Evolutionary conservation across 2,113 vertebrate genomes (phyloP), one percentile per base, ranked within the genome.

Genomic region (Centrocercus urophasianus): DNA sequence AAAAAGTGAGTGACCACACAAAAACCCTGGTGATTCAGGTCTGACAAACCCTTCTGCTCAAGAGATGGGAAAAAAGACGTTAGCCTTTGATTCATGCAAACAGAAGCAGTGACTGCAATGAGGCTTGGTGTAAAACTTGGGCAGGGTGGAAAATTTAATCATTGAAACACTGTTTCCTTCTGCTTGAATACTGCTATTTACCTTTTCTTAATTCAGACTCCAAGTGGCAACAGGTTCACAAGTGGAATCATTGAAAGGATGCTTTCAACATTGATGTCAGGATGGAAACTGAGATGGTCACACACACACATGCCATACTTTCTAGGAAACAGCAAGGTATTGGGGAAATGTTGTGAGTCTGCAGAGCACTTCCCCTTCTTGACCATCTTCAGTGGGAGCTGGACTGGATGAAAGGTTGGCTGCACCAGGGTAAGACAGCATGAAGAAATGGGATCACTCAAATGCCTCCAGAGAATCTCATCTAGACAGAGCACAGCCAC

Each of bases 221-320:
- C 32, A 59, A 3, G 4, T 42, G 40, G 38, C 27, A 70, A 45
- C 7, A 34, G 32, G 5, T 36, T 30, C 60, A 42, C 47, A 20
- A 25, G 20, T 14, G 21, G 47, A 36, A 28, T 17, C 20, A 5
- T 20, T 12, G 9, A 89, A 78, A 60, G 19, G 52, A 19, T 7
- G 38, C 30, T 67, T 72, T 34, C 67, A 27, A 60, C 14, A 15
- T 15, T 0, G 56, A 30, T 27, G n/a, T n/a, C 36, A 83, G 61
- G 47, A 43, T 22, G 48, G 86, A 47, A 42, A 48, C 3, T 0
- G 4, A 54, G 56, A 45, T 48, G 67, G 32, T 40, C 0, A 0
- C 4, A 10, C 9, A 3, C 18, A 3, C 18, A 14, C 0, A 3
- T 19, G n/a, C 10, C 7, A 11, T 7, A 5, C 1, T 13, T 59